Evolutionary conservation across 2,888 invertebrate species (phyloP), one percentile per base, ranked within the genome.

Genomic region (Drosophila anomelani): DNA sequence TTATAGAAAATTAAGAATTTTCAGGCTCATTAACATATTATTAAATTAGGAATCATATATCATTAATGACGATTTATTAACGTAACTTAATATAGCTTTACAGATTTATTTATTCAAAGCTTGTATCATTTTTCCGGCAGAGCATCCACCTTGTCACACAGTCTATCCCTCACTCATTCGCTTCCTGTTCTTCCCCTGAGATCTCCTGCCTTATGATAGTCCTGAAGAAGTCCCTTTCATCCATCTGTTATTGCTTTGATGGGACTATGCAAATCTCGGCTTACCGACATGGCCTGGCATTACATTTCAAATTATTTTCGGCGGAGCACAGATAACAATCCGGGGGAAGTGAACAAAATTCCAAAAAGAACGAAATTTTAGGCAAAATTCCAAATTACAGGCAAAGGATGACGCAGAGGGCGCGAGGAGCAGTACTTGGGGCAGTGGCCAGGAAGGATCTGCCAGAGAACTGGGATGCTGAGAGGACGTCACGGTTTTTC

Each of bases 251-350:
- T 75, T 76, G 60, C 62, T 3, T 59, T 53, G 39, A 36, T 69
- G 47, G 46, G 58, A 59, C 47, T 62, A 78, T 63, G 72, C 64
- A 69, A 74, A 74, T 81, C 54, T 58, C 7, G 41, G 41, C 63
- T 54, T 34, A 36, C 47, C 39, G 55, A 23, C 34, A 29, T 38
- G 32, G 43, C 59, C 54, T 54, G 36, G 61, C 43, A 51, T 75
- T 38, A 56, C 17, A 78, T 73, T 83, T 81, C 54, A 78, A 69
- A 74, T 53, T 41, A 74, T 67, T 67, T 60, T 60, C 39, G n/a
- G 54, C 29, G 12, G 13, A 12, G n/a, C 29, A 56, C 5, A 51
- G 10, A 20, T 29, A 23, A 20, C 12, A 29, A 13, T 38, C 36
- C 38, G n/a, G 51, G 51, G 39, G 13, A 26, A 44, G 43, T 26